phyloP scores from a whole-genome alignment of 2,797 vertebrate species.

The Labroides dimidiatus region DNA sequence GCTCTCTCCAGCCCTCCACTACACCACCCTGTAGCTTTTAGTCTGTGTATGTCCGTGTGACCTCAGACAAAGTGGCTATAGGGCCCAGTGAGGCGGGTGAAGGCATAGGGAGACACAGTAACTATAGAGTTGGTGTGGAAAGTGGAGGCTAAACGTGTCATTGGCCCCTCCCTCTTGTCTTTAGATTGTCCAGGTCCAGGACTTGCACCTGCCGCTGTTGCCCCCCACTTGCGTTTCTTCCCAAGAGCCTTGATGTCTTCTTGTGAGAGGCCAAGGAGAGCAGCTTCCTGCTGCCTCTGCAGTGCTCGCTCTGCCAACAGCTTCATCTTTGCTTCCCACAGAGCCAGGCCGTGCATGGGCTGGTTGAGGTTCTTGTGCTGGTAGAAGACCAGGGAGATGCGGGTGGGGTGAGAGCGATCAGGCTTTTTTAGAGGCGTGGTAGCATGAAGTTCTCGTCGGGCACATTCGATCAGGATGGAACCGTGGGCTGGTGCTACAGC shows the following conservation, averaged over 20 bases:
- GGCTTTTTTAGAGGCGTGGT: constrained; percentile 97
- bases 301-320: constrained; percentile 92
- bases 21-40: constrained; percentile 60
- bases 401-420: constrained; percentile 95
- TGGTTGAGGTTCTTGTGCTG: constrained; percentile 99
- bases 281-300: constrained; percentile 93
- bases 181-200: constrained; percentile 84
- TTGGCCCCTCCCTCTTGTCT: constrained; percentile 89
- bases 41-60: constrained; percentile 57
- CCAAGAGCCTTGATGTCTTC: constrained; percentile 92
- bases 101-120: constrained; percentile 96
- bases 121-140: constrained; percentile 92
- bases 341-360: constrained; percentile 93
- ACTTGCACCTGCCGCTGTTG: constrained; percentile 71
- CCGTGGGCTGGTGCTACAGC: constrained; percentile 95
- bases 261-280: constrained; percentile 91
- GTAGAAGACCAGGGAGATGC: constrained; percentile 99
- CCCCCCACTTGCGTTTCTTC: constrained; percentile 97
- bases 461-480: constrained; percentile 96
- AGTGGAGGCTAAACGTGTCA: constrained; percentile 88
- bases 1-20: constrained; percentile 64
- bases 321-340: constrained; percentile 99
- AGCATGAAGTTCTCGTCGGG: constrained; percentile 95
- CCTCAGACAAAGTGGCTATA: constrained; percentile 96
- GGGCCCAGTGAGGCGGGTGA: constrained; percentile 97